Conservation (phyloP, 2,797 vertebrate species). For the Megaceryle alcyon region DNA sequence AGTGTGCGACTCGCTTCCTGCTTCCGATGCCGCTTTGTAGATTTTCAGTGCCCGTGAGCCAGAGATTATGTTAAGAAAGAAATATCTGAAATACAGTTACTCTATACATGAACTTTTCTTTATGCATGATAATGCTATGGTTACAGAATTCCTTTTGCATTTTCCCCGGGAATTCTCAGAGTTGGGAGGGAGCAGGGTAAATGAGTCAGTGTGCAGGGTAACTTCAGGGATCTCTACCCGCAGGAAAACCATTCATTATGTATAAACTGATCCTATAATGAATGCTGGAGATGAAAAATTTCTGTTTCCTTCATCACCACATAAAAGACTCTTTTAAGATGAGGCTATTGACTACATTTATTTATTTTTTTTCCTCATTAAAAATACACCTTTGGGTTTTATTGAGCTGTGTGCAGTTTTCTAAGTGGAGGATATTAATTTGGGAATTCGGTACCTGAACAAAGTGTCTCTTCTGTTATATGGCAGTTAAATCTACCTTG, state of each 20-base stretch:
- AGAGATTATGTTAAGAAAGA: not conserved
- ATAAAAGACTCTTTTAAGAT: not conserved
- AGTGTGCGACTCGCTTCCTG: not conserved
- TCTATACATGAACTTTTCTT: not conserved
- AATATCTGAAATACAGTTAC: not conserved
- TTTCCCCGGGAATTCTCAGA: constrained; percentile 2
- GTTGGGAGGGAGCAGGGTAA: not conserved
- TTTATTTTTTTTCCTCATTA: not conserved
- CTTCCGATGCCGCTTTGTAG: not conserved
- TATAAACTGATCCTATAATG: constrained; percentile 32
- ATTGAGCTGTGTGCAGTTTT: not conserved
- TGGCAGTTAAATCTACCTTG: not conserved
- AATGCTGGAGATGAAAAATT: not conserved
- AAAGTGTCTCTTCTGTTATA: not conserved
- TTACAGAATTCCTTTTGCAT: not conserved
- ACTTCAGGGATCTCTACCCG: not conserved
- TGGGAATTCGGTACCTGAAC: not conserved
- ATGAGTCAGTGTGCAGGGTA: constrained; percentile 14
- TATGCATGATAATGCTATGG: not conserved
- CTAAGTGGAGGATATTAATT: not conserved
- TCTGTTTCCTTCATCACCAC: not conserved
- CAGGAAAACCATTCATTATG: constrained; percentile 43
- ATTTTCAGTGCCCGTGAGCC: not conserved
- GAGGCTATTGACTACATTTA: not conserved
- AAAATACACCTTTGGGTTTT: not conserved